phyloP scores from a whole-genome alignment of 92 coral and sea anemone species.

The Heteractis magnifica region DNA sequence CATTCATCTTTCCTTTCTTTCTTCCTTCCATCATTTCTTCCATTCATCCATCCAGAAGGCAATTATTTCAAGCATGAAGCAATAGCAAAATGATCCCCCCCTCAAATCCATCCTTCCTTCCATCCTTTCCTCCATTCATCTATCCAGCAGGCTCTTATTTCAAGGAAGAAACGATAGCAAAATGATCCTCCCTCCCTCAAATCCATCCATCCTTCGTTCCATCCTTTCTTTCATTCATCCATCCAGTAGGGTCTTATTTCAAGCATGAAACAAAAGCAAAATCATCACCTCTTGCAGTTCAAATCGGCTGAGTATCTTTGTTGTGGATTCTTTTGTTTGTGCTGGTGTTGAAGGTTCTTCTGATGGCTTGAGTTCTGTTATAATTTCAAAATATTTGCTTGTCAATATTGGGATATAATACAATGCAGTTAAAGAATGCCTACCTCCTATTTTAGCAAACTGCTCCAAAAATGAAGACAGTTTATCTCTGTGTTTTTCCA shows the following conservation, averaged over 20 bases:
- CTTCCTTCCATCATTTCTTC: not conserved
- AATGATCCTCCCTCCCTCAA: no score
- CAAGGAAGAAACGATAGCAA: not conserved
- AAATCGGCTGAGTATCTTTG: slow-evolving; percentile 77
- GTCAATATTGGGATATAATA: no score
- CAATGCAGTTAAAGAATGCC: not conserved
- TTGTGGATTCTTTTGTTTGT: slow-evolving; percentile 44
- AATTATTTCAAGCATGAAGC: no score
- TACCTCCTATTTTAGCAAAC: slow-evolving; percentile 68
- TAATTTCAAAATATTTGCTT: no score
- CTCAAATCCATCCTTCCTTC: not conserved
- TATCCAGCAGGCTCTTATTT: no score
- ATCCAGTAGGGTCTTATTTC: no score
- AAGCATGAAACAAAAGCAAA: not conserved
- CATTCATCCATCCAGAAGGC: not conserved
- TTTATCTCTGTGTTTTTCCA: slow-evolving; percentile 49
- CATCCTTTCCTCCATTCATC: not conserved
- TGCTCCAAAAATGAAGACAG: slow-evolving; percentile 48
- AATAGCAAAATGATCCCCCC: not conserved
- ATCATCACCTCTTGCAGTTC: slow-evolving; percentile 84
- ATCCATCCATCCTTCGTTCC: not conserved
- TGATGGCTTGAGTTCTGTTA: slow-evolving; percentile 43
- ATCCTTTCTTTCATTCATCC: not conserved
- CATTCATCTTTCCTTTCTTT: no score
- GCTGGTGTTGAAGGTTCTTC: slow-evolving; percentile 30